Percentiles rank a stretch among this genome's conserved stretches.
phyloP scores from a whole-genome alignment of 2,888 invertebrate genomes.

The Busseola fusca region DNA sequence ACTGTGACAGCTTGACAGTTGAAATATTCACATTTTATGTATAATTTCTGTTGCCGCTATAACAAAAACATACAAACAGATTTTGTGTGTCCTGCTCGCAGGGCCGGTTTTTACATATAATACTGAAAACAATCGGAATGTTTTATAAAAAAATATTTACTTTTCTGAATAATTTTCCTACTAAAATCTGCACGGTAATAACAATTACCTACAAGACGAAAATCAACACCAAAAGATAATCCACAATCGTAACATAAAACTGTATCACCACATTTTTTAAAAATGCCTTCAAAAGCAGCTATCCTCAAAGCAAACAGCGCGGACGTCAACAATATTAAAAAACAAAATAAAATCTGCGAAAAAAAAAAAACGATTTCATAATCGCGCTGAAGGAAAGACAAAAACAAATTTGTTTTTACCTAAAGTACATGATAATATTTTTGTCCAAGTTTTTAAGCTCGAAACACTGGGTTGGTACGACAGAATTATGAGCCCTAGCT shows the following conservation, averaged over 20 bases:
- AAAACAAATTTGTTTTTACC: slow-evolving; percentile 58
- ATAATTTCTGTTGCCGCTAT: no score
- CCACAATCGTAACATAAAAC: slow-evolving; percentile 33
- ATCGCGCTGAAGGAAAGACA: slow-evolving; percentile 48
- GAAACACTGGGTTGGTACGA: slow-evolving; percentile 54
- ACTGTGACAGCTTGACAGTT: no score
- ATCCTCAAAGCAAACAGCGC: slow-evolving; percentile 42
- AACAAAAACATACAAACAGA: no score
- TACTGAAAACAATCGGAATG: background rate
- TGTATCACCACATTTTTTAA: slow-evolving; percentile 36
- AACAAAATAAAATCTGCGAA: slow-evolving; percentile 30
- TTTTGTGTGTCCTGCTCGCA: no score
- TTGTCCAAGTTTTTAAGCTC: slow-evolving; percentile 49
- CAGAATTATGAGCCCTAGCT: slow-evolving; percentile 70
- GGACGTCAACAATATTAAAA: slow-evolving; percentile 50
- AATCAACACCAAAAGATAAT: slow-evolving; percentile 14
- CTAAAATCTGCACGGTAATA: background rate
- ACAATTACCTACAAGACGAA: background rate
- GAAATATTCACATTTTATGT: no score
- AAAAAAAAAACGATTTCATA: slow-evolving; percentile 51
- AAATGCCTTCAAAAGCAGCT: slow-evolving; percentile 46
- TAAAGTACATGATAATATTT: slow-evolving; percentile 60
- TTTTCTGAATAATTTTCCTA: background rate
- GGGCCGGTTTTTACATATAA: no score
- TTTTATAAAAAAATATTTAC: background rate